A percentile compares a stretch with the other conserved stretches of the same genome.
These are phyloP conservation scores for Ichneumon xanthorius DNA, from an alignment of 2,888 invertebrate species.

Conservation along the genomic window DNA sequence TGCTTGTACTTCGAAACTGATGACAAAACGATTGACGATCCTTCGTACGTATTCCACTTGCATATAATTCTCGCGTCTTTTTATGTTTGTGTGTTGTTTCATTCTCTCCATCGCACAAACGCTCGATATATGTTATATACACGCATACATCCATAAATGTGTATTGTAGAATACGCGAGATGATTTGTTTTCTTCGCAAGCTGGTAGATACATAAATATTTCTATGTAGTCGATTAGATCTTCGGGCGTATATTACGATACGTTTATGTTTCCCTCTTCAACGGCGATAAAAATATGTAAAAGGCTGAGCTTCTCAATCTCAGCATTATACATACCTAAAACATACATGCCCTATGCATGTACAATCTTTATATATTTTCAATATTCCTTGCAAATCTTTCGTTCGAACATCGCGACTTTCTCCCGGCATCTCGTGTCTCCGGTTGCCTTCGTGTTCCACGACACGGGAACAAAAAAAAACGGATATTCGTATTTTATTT, in stretches of 20 bases:
- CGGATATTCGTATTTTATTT: constrained; percentile 30
- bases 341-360: constrained; percentile 37
- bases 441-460: constrained; percentile 41
- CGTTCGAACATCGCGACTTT: constrained; percentile 39
- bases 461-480: background rate
- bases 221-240: constrained; percentile 67
- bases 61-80: constrained; percentile 35
- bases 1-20: constrained; percentile 17
- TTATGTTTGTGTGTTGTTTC: constrained; percentile 3
- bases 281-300: constrained; percentile 74
- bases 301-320: constrained; percentile 69
- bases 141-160: constrained; percentile 48
- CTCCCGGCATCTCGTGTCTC: background rate
- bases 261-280: constrained; percentile 65
- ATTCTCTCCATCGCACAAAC: constrained; percentile 37
- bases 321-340: constrained; percentile 47
- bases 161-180: constrained; percentile 65
- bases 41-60: constrained; percentile 20
- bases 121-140: constrained; percentile 44
- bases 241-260: constrained; percentile 71
- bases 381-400: constrained; percentile 34
- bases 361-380: constrained; percentile 37
- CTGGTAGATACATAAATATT: constrained; percentile 64
- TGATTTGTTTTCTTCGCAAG: constrained; percentile 50
- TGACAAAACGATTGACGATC: constrained; percentile 19